Conservation (phyloP, 2,797 vertebrate species). For the Halcyon badia region DNA sequence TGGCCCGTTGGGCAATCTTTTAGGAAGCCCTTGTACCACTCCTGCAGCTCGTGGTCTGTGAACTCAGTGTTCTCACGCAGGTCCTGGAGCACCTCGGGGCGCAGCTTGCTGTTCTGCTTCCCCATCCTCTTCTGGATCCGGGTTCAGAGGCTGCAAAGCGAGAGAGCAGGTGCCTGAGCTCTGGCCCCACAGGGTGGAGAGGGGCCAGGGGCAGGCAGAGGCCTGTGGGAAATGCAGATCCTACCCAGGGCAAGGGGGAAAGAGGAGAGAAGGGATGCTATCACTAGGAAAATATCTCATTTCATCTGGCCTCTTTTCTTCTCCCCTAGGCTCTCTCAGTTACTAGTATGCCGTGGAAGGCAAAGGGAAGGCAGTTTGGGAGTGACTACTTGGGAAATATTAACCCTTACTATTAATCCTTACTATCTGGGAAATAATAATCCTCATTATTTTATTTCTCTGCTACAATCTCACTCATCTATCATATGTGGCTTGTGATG, state of each 20-base stretch:
- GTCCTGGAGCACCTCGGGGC: conserved; percentile 89
- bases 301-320: not conserved
- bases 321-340: not conserved
- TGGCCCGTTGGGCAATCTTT: conserved; percentile 91
- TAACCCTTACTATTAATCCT: not conserved
- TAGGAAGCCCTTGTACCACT: conserved; percentile 92
- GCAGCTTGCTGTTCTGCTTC: conserved; percentile 91
- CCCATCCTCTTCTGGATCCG: conserved; percentile 80
- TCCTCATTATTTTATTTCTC: not conserved
- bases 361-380: not conserved
- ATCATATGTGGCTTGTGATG: accelerated
- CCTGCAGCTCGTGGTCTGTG: conserved; percentile 90
- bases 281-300: not conserved
- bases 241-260: not conserved
- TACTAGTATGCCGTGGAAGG: not conserved
- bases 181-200: not conserved
- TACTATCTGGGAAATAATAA: not conserved
- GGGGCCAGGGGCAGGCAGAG: not conserved
- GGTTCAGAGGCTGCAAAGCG: conserved; percentile 62
- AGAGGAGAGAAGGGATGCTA: not conserved
- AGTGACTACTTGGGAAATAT: not conserved
- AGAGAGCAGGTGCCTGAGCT: not conserved
- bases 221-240: not conserved
- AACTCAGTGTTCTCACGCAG: conserved; percentile 90
- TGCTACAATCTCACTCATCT: not conserved